These are phyloP conservation scores for Tenodera sinensis DNA, from an alignment of 2,888 invertebrate genomes.

Conservation along the genomic window DNA sequence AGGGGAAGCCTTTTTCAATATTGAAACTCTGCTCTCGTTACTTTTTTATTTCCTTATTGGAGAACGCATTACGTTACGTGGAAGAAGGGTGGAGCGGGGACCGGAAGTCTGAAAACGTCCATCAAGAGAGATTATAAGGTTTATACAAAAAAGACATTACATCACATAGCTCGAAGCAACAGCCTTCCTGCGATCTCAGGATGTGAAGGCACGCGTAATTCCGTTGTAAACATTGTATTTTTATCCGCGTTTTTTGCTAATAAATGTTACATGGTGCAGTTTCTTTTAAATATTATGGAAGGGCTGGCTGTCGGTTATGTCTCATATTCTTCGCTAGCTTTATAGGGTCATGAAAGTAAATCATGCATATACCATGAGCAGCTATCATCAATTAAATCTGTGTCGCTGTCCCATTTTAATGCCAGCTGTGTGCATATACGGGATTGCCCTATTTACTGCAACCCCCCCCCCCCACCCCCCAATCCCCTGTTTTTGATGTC, in stretches of 20 bases:
- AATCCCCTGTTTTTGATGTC: no score
- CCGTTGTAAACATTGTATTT: neutral
- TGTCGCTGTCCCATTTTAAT: neutral
- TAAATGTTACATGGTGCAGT: neutral
- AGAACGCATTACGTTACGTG: constrained; percentile 27
- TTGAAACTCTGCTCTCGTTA: constrained; percentile 26
- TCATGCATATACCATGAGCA: neutral
- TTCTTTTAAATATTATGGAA: neutral
- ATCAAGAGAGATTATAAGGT: constrained; percentile 30
- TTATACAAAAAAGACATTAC: constrained; percentile 28
- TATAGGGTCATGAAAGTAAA: neutral
- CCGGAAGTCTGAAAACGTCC: constrained; percentile 25
- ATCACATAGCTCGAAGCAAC: constrained; percentile 7
- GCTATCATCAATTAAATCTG: neutral
- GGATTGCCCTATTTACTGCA: no score
- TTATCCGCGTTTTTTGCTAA: neutral
- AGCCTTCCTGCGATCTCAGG: neutral
- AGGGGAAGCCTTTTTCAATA: constrained; percentile 19
- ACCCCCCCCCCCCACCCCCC: no score
- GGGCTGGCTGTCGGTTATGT: neutral
- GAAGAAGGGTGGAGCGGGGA: neutral
- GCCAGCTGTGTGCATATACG: no score
- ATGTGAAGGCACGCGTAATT: neutral
- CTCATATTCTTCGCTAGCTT: neutral
- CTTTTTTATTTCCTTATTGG: constrained; percentile 28